Evolutionary conservation across 1,140 invertebrate species (phyloP).

Genomic region (Polyergus mexicanus): DNA sequence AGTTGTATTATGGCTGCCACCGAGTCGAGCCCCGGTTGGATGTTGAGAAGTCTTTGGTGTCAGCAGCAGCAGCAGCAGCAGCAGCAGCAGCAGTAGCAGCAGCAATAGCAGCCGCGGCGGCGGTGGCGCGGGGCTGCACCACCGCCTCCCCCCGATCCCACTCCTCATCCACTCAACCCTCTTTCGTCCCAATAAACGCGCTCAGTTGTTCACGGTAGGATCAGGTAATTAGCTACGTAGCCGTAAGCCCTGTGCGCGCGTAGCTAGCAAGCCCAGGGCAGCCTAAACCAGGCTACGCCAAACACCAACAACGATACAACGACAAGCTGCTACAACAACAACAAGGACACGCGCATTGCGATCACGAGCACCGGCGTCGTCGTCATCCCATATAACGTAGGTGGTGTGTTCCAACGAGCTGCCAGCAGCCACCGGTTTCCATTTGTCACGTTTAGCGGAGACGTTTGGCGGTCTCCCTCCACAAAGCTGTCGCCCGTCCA

Average conservation of each 20-base stretch:
- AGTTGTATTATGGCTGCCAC: conserved; percentile 77
- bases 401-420: conserved; percentile 63
- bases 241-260: conserved; percentile 75
- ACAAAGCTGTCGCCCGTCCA: conserved; percentile 70
- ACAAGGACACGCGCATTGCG: conserved; percentile 24
- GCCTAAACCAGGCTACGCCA: conserved; percentile 69
- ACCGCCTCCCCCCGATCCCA: conserved; percentile 9
- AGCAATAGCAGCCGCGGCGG: conserved; percentile 11
- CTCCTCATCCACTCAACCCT: conserved; percentile 45
- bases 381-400: conserved; percentile 37
- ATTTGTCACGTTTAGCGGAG: conserved; percentile 74
- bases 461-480: conserved; percentile 57
- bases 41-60: conserved; percentile 83
- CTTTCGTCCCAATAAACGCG: conserved; percentile 77
- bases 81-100: conserved; percentile 7
- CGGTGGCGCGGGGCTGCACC: conserved; percentile 37
- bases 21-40: conserved; percentile 73
- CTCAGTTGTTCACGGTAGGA: conserved; percentile 78
- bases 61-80: conserved; percentile 76
- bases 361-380: conserved; percentile 39
- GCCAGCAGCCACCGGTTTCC: conserved; percentile 76
- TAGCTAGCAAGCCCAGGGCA: conserved; percentile 61
- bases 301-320: conserved; percentile 65
- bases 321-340: conserved; percentile 25
- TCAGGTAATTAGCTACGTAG: conserved; percentile 83